Evolutionary conservation across 2,113 vertebrate genomes (phyloP), one percentile per base, ranked within the genome.

Genomic region (Pangasianodon gigas): DNA sequence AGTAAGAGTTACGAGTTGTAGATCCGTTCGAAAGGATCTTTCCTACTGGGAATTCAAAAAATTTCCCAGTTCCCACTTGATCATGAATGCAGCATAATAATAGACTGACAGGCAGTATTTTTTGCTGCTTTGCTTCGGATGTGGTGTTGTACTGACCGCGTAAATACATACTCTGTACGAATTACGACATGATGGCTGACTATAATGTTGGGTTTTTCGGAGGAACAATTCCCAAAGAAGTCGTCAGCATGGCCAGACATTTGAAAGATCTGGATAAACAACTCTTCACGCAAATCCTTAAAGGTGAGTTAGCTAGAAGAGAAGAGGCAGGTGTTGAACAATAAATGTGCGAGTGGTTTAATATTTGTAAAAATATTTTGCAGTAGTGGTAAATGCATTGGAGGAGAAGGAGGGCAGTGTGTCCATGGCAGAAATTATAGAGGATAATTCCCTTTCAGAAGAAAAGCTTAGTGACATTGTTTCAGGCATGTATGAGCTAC

Each of bases 341-440:
- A 52, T 80, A 14, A n/a, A 48, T 44, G n/a, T 48, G n/a, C 24
- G 19, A 26, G 46, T 24, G 14, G 29, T 54, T 88, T 32, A 29
- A 41, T 71, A 26, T 71, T 44, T 88, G 26, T 10, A 54, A 11
- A 83, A 16, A 32, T 91, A 21, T 84, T 92, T 75, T 89, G 7
- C 92, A 98, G 97, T 96, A 87, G 95, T 97, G 79, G 96, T 97
- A 56, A 95, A 94, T 41, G 96, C 96, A 0, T 52, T 98, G 90
- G 97, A 97, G 93, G 97, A 97, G 71, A 97, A 97, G 91, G 96
- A 98, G 92, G 95, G 96, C 95, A 95, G 92, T 81, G 96, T 96
- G n/a, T 92, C 93, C n/a, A 92, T 97, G 92, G 94, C 91, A 87
- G 88, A 92, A 0, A 95, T 97, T 83, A 93, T 95, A 26, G 95